Evolutionary conservation across 2,113 vertebrate genomes (phyloP).

Genomic region (Cettia cetti): DNA sequence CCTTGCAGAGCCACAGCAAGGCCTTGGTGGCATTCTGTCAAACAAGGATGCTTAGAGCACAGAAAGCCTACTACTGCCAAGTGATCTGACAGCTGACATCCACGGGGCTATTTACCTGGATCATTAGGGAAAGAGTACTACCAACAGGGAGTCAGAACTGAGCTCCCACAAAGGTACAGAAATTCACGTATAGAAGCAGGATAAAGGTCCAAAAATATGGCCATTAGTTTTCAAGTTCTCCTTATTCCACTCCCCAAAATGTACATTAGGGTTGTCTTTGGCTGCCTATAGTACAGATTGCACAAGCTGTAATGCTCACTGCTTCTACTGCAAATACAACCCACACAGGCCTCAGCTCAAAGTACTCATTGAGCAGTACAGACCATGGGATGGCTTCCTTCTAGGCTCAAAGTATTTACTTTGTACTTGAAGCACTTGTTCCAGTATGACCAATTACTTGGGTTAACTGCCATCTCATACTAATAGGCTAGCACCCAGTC

Average conservation of each 20-base stretch:
- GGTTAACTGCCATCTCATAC: background rate
- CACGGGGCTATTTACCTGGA: fast-evolving
- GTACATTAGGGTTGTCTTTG: fast-evolving
- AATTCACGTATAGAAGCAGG: background rate
- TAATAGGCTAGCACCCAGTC: background rate
- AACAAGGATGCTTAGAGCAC: background rate
- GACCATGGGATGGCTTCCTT: fast-evolving
- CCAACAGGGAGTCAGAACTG: background rate
- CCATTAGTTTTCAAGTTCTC: background rate
- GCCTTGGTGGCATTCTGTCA: background rate
- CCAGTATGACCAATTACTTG: background rate
- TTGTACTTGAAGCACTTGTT: background rate
- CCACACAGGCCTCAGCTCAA: fast-evolving
- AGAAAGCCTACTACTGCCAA: background rate
- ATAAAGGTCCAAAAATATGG: fast-evolving
- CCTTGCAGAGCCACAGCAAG: background rate
- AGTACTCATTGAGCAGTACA: fast-evolving
- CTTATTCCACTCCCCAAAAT: background rate
- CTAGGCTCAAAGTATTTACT: background rate
- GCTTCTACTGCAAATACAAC: background rate
- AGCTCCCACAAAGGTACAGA: background rate
- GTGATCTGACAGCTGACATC: background rate
- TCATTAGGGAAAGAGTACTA: background rate
- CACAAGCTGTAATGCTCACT: too few relatives aligned
- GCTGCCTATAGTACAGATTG: background rate